These are phyloP conservation scores for Cryptocheilus praepositus DNA, from an alignment of 2,888 invertebrate genomes.

Conservation along the genomic window DNA sequence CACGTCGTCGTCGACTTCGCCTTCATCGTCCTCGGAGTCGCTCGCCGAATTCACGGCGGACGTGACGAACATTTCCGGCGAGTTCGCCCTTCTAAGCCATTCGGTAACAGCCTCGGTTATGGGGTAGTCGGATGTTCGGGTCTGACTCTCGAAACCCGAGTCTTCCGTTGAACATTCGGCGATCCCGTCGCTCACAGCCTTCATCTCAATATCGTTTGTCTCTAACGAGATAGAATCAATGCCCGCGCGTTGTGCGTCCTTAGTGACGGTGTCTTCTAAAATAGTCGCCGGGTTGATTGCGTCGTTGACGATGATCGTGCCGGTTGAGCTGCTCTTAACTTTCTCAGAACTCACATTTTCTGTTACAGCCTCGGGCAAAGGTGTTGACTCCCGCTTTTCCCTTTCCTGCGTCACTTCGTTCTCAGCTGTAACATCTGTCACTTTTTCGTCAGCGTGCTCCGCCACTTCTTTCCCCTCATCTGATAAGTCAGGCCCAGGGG, in stretches of 20 bases:
- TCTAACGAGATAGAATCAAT: background rate
- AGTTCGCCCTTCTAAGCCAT: constrained; percentile 76
- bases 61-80: constrained; percentile 68
- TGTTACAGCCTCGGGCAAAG: too few species aligned
- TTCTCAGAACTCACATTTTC: too few species aligned
- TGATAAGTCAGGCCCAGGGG: constrained; percentile 63
- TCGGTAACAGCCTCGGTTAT: constrained; percentile 79
- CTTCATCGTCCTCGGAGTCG: constrained; percentile 51
- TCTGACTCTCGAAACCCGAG: constrained; percentile 67
- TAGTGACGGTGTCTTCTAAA: background rate
- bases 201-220: constrained; percentile 16
- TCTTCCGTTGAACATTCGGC: constrained; percentile 62
- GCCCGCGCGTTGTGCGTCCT: background rate
- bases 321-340: too few species aligned
- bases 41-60: constrained; percentile 30
- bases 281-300: constrained; percentile 1
- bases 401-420: too few species aligned
- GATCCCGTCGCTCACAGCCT: constrained; percentile 25
- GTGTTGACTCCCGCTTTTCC: too few species aligned
- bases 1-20: constrained; percentile 43
- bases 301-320: constrained; percentile 10
- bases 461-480: background rate
- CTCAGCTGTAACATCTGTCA: too few species aligned
- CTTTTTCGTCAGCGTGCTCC: too few species aligned
- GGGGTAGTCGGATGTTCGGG: constrained; percentile 66